Conservation (phyloP, 2,113 vertebrate genomes). For the Hystrix brachyura region DNA sequence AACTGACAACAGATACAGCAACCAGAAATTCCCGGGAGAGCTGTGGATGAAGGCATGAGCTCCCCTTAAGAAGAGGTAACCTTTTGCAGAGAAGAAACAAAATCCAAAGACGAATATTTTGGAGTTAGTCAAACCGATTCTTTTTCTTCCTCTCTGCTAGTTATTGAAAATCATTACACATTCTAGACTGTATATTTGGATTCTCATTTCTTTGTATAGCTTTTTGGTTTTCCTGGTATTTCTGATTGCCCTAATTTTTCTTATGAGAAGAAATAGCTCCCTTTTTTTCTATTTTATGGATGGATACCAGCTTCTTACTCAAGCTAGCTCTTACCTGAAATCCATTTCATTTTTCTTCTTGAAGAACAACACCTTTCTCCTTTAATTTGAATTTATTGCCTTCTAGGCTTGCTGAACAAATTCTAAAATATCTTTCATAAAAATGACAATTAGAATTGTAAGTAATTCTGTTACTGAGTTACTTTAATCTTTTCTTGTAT, state of each 20-base stretch:
- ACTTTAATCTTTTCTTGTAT: conserved; percentile 27
- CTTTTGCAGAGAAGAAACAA: background rate
- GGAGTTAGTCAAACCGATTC: background rate
- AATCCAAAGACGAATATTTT: background rate
- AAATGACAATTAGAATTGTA: background rate
- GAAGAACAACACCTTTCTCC: background rate
- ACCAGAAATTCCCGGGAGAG: background rate
- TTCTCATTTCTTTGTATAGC: background rate
- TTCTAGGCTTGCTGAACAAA: conserved; percentile 20
- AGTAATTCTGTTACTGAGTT: background rate
- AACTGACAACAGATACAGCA: background rate
- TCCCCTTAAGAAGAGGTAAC: background rate
- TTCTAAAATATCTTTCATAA: conserved; percentile 22
- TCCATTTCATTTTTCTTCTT: conserved; percentile 50
- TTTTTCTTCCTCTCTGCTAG: conserved; percentile 36
- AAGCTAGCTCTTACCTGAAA: background rate
- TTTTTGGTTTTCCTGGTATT: conserved; percentile 24
- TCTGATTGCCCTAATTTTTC: conserved; percentile 3
- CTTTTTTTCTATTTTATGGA: background rate
- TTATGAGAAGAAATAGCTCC: background rate
- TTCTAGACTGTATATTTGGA: conserved; percentile 37
- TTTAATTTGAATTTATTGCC: conserved; percentile 45
- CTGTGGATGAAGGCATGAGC: background rate
- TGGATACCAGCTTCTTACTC: background rate
- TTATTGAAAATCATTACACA: background rate